Evolutionary conservation across 1,140 invertebrate genomes (phyloP).

Genomic region (Scaptomyza montana): DNA sequence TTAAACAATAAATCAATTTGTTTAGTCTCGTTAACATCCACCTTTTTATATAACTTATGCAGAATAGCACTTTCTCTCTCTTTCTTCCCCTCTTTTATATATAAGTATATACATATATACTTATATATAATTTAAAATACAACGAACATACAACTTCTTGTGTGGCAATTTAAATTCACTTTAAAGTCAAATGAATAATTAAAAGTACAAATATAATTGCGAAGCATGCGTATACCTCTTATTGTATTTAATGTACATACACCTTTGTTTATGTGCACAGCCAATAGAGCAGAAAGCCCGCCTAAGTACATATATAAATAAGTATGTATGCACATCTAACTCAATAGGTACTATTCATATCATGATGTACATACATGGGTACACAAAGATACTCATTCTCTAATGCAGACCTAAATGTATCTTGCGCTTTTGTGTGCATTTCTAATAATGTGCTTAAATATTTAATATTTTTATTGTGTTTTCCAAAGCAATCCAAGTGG

Average conservation of each 20-base stretch:
- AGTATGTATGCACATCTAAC: slow-evolving; percentile 33
- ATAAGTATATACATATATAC: not conserved
- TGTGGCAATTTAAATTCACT: slow-evolving; percentile 11
- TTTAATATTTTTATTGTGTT: slow-evolving; percentile 78
- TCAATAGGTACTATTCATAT: slow-evolving; percentile 36
- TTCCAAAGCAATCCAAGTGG: slow-evolving; percentile 61
- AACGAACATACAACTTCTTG: slow-evolving; percentile 6
- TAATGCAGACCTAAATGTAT: slow-evolving; percentile 33
- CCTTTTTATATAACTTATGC: not conserved
- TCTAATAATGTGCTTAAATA: slow-evolving; percentile 81
- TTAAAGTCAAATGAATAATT: slow-evolving; percentile 50
- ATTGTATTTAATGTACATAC: slow-evolving; percentile 25
- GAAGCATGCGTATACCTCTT: slow-evolving; percentile 13
- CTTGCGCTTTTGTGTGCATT: slow-evolving; percentile 63
- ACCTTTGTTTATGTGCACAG: slow-evolving; percentile 32
- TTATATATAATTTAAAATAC: not conserved
- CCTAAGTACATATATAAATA: slow-evolving; percentile 3
- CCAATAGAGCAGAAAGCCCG: slow-evolving; percentile 9
- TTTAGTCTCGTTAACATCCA: slow-evolving; percentile 1
- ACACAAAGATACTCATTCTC: slow-evolving; percentile 25
- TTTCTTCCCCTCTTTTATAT: not conserved
- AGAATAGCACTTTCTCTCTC: not conserved
- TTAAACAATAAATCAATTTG: slow-evolving; percentile 13
- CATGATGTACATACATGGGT: slow-evolving; percentile 14
- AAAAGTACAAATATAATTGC: slow-evolving; percentile 37